These are phyloP conservation scores for Amphipyra berbera DNA, from an alignment of 2,888 invertebrate species.

Conservation along the genomic window DNA sequence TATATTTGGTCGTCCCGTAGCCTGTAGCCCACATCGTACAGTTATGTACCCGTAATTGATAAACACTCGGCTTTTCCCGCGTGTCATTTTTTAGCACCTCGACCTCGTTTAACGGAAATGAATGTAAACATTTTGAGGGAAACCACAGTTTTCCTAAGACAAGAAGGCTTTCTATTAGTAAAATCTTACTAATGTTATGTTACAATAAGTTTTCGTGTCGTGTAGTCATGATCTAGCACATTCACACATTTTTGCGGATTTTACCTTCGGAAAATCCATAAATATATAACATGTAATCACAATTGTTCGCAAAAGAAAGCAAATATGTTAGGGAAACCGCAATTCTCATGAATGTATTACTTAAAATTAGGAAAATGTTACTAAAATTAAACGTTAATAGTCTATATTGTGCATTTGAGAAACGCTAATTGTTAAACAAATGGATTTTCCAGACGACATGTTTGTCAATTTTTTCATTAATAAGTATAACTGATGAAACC, in stretches of 20 bases:
- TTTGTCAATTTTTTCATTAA: not conserved
- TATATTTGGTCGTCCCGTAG: slow-evolving; percentile 84
- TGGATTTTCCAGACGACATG: not conserved
- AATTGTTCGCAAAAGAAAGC: slow-evolving; percentile 6
- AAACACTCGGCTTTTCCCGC: slow-evolving; percentile 51
- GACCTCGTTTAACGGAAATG: slow-evolving; percentile 1
- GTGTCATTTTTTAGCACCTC: slow-evolving; percentile 31
- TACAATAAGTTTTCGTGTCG: slow-evolving; percentile 5
- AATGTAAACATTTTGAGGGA: slow-evolving; percentile 32
- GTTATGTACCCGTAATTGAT: slow-evolving; percentile 76
- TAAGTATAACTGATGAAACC: not conserved
- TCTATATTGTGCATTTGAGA: not conserved
- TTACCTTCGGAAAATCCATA: slow-evolving; percentile 30
- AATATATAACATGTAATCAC: slow-evolving; percentile 2
- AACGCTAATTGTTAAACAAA: slow-evolving; percentile 20
- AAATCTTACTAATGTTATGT: slow-evolving; percentile 21
- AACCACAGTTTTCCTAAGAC: slow-evolving; percentile 29
- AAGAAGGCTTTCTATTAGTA: slow-evolving; percentile 10
- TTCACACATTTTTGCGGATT: slow-evolving; percentile 12
- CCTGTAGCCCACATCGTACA: slow-evolving; percentile 73
- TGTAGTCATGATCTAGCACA: slow-evolving; percentile 2
- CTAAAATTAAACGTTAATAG: slow-evolving; percentile 17
- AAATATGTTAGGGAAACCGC: slow-evolving; percentile 8
- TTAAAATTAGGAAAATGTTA: slow-evolving; percentile 18
- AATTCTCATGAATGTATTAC: slow-evolving; percentile 14